A percentile compares a stretch with the other conserved stretches of the same genome.
These are phyloP conservation scores for Lepidotrigona ventralis DNA, from an alignment of 1,140 invertebrate species.

Conservation along the genomic window DNA sequence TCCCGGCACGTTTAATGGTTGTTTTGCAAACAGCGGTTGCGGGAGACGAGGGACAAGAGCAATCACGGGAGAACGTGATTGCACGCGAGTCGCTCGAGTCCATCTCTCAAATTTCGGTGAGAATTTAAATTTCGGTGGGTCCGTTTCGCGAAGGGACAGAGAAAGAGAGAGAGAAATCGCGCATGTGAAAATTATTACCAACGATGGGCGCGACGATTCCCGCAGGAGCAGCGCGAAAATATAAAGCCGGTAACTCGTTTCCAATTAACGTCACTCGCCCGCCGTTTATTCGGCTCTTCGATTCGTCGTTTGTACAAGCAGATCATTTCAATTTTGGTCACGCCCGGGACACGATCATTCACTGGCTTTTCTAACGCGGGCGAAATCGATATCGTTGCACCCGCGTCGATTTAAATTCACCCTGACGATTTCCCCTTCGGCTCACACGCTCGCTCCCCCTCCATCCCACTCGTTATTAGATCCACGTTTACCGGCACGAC, in stretches of 20 bases:
- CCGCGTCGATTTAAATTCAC: slow-evolving; percentile 22
- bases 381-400: slow-evolving; percentile 39
- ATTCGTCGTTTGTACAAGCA: slow-evolving; percentile 47
- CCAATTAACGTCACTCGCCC: slow-evolving; percentile 45
- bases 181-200: slow-evolving; percentile 20
- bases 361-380: neutral
- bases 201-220: neutral
- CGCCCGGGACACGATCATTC: slow-evolving; percentile 24
- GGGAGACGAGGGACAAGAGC: too few species aligned
- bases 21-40: neutral
- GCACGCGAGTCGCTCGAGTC: too few species aligned
- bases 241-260: slow-evolving; percentile 50
- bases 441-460: neutral
- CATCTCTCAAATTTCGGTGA: too few species aligned
- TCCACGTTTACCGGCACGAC: slow-evolving; percentile 6
- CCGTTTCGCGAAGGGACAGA: too few species aligned
- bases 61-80: neutral
- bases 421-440: neutral
- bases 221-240: slow-evolving; percentile 4
- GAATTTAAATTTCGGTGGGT: too few species aligned
- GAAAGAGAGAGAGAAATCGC: neutral
- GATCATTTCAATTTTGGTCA: slow-evolving; percentile 47
- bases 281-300: slow-evolving; percentile 30
- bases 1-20: neutral
- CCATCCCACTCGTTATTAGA: slow-evolving; percentile 21